Evolutionary conservation across 2,888 invertebrate genomes (phyloP), one percentile per base, ranked within the genome.

Genomic region (Scaptomyza flava): DNA sequence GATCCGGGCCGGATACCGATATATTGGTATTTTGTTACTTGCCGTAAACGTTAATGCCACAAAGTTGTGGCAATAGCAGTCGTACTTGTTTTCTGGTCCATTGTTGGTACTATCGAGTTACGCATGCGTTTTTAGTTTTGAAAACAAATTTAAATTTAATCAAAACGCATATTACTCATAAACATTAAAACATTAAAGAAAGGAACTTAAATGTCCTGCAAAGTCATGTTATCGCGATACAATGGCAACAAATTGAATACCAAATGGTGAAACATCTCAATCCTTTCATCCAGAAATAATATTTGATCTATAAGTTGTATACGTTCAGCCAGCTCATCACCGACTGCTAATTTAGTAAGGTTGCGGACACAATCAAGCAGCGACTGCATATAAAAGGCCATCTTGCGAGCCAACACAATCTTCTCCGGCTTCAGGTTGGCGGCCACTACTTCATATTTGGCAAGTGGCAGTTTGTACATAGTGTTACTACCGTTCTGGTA

Each of bases 201-300:
- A 5, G 14, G 5, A 36, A n/a, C 23, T 61, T 17, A 64, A 17
- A 47, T 51, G 6, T 14, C 14, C 2, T 54, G 46, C 46, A 69
- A 17, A 9, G 63, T 63, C 4, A 74, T 53, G 33, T 74, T 60
- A 23, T 74, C 72, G 33, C 60, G 48, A 38, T 64, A 73, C 6
- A 68, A 57, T 6, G 75, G 69, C 63, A 73, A 46, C 23, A 73
- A 43, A 7, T 73, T 27, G 51, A 43, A 73, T 6, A 74, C 68
- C 30, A 74, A 12, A 43, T 73, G 64, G 46, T 74, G 31, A 5
- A 57, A 68, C 23, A 60, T 73, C 42, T 68, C 75, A 45, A 72
- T 73, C 3, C 52, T 52, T 4, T 56, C 56, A 0, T 20, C 62
- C 38, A 72, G 14, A 6, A 43, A 23, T 0, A 72, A 5, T 0